Percentiles rank a stretch among this genome's conserved stretches.
Conservation (phyloP, 2,888 invertebrate species). For the Amphimallon solstitiale region DNA sequence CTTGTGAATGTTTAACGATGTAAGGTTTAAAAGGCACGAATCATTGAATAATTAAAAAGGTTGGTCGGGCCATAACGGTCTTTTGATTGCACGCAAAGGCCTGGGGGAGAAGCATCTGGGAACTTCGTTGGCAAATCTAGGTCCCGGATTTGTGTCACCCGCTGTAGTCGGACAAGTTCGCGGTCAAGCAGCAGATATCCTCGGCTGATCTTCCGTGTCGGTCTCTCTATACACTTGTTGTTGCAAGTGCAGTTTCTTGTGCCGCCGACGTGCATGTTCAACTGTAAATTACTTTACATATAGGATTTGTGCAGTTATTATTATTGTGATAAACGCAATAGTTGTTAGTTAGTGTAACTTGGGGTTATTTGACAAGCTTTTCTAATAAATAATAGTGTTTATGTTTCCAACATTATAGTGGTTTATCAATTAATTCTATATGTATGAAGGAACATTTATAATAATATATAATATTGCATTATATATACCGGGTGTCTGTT, state of each 20-base stretch:
- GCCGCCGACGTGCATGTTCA: constrained; percentile 1
- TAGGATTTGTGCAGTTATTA: constrained; percentile 8
- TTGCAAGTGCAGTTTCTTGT: neutral
- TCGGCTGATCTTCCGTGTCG: constrained; percentile 46
- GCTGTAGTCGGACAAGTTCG: constrained; percentile 44
- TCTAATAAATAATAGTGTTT: too few relatives aligned
- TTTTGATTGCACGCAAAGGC: constrained; percentile 36
- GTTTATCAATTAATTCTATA: too few relatives aligned
- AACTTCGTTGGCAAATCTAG: constrained; percentile 49
- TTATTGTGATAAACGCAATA: too few relatives aligned
- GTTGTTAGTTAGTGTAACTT: too few relatives aligned
- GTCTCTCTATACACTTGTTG: constrained; percentile 39
- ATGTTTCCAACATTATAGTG: too few relatives aligned
- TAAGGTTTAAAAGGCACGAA: constrained; percentile 12
- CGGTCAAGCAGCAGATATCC: constrained; percentile 49
- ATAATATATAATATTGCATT: too few relatives aligned
- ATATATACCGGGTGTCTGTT: too few relatives aligned
- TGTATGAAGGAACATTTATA: too few relatives aligned
- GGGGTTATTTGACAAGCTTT: too few relatives aligned
- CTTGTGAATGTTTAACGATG: too few relatives aligned
- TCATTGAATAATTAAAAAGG: constrained; percentile 45
- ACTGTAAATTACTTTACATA: constrained; percentile 4
- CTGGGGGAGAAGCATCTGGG: constrained; percentile 37
- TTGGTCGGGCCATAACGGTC: constrained; percentile 45
- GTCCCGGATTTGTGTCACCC: constrained; percentile 53